Evolutionary conservation across 2,797 vertebrate species (phyloP), one percentile per base, ranked within the genome.

Genomic region (Arctocebus calabarensis): DNA sequence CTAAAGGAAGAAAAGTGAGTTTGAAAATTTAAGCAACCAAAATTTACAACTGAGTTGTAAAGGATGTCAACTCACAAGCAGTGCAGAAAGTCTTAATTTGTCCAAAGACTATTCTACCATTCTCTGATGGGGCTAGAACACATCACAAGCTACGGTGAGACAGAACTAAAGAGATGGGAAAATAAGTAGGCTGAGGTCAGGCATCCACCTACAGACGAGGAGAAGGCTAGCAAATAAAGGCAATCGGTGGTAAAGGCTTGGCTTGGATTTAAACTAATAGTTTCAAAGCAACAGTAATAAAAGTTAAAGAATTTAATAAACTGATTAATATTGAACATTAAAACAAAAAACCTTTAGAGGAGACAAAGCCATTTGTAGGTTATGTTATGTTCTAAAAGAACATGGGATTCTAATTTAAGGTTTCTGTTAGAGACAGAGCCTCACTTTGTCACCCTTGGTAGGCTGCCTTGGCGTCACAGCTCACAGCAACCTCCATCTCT

Each of bases 1-100:
- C 78, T 92, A 92, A 92, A 84, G 86, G 13, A 95, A 91, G 66
- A 93, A 89, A 92, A 95, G 40, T 45, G 45, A 62, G 62, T 94
- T 64, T 37, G 94, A 93, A 87, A 94, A 92, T 89, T 37, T 45
- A 95, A 84, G 73, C 52, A 86, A 82, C 16, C 64, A n/a, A n/a
- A n/a, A n/a, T n/a, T n/a, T n/a, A n/a, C n/a, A n/a, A n/a, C n/a
- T n/a, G 62, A 93, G 71, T 82, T 91, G 87, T 85, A 92, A 92
- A 85, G 52, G 45, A 19, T 81, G 74, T 43, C 77, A 87, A 13
- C n/a, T 87, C 61, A 83, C 20, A 19, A 40, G 37, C 52, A 88
- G 68, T 64, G 52, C 34, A 86, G 79, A 84, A 79, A 82, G 66
- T 70, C 64, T 86, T 85, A 17, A 84, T 91, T 34, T 94, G 61